phyloP scores from a whole-genome alignment of 1,140 invertebrate species.

The Hermatobates lingyangjiaoensis region DNA sequence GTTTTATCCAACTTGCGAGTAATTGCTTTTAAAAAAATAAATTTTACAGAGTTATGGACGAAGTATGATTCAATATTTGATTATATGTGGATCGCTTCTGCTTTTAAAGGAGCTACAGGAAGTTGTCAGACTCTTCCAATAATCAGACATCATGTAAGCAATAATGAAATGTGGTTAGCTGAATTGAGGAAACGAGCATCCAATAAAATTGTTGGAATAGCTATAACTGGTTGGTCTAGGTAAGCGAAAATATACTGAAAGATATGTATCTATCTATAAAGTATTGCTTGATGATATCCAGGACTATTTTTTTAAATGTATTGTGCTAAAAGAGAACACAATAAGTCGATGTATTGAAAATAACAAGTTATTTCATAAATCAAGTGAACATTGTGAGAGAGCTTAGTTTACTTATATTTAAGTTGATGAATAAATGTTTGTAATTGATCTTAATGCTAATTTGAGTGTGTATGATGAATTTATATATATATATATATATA shows the following conservation, averaged over 20 bases:
- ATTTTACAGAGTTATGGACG: constrained; percentile 25
- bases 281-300: too few species aligned
- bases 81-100: constrained; percentile 39
- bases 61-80: constrained; percentile 35
- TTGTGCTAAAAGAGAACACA: too few species aligned
- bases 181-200: constrained; percentile 31
- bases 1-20: too few species aligned
- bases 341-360: too few species aligned
- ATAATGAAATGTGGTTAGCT: constrained; percentile 44
- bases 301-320: too few species aligned
- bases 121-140: constrained; percentile 35
- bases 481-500: background rate
- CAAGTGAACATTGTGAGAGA: too few species aligned
- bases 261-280: too few species aligned
- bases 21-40: too few species aligned
- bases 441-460: too few species aligned
- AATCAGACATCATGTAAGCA: constrained; percentile 39
- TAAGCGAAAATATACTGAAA: constrained; percentile 21
- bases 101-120: constrained; percentile 44
- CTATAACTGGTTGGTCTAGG: constrained; percentile 61
- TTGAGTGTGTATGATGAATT: background rate
- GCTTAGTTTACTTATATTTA: too few species aligned
- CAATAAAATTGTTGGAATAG: constrained; percentile 41
- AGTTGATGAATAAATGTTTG: too few species aligned
- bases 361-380: too few species aligned